Conservation (phyloP, 2,888 invertebrate species). For the Apodemia zela region DNA sequence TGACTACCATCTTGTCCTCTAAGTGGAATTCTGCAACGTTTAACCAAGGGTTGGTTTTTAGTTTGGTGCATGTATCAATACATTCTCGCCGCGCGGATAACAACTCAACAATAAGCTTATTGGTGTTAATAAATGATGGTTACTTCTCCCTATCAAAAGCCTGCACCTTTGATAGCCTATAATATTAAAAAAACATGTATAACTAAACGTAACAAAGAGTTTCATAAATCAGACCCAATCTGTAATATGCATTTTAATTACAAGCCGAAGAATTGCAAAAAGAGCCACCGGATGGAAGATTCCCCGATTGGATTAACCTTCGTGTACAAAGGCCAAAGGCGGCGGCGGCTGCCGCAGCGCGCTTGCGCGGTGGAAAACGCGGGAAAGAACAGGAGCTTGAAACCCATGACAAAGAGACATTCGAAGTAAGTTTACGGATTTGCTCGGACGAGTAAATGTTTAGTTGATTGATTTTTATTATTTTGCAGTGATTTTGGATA, state of each 20-base stretch:
- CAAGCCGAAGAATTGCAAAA: constrained; percentile 71
- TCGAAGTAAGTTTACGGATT: constrained; percentile 55
- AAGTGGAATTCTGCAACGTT: too few relatives aligned
- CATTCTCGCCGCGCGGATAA: too few relatives aligned
- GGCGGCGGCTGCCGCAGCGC: constrained; percentile 38
- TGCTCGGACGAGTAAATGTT: constrained; percentile 19
- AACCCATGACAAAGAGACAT: constrained; percentile 46
- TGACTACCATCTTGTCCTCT: too few relatives aligned
- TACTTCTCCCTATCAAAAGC: too few relatives aligned
- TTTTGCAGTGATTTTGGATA: background rate
- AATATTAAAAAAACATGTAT: background rate
- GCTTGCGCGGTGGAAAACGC: constrained; percentile 63
- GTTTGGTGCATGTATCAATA: too few relatives aligned
- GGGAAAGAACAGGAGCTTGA: constrained; percentile 43
- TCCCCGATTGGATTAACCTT: constrained; percentile 67
- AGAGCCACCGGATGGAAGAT: constrained; percentile 67
- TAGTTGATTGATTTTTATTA: background rate
- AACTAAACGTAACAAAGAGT: background rate
- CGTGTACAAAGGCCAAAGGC: constrained; percentile 65
- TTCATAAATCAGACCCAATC: background rate
- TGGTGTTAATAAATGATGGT: too few relatives aligned
- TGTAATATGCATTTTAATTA: background rate
- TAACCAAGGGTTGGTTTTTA: too few relatives aligned
- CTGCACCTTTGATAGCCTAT: too few relatives aligned
- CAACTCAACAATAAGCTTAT: too few relatives aligned